Conservation (phyloP, 2,113 vertebrate genomes). For the Entelurus aequoreus region DNA sequence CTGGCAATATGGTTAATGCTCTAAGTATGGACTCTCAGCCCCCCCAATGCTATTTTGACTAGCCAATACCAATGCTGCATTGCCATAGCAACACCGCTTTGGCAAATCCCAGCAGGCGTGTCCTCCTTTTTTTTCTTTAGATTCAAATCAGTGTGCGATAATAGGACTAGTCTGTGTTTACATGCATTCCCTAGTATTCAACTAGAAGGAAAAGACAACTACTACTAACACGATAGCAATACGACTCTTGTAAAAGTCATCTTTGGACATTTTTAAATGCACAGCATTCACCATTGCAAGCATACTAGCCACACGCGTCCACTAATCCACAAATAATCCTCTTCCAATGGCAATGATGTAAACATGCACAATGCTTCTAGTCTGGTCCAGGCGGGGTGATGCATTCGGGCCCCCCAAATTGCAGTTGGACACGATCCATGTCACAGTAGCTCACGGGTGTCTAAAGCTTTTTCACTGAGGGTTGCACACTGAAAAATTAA, state of each 20-base stretch:
- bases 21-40: conserved; percentile 23
- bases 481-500: too few species aligned
- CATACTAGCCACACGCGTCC: conserved; percentile 20
- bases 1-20: conserved; percentile 55
- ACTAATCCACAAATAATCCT: conserved; percentile 59
- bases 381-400: conserved; percentile 18
- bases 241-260: too few species aligned
- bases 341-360: conserved; percentile 45
- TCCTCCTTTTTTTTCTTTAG: not conserved
- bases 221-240: not conserved
- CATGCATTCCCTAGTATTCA: conserved; percentile 12
- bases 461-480: too few species aligned
- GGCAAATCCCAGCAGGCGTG: conserved; percentile 9
- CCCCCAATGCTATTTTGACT: conserved; percentile 12
- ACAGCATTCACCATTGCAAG: not conserved
- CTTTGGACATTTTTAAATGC: too few species aligned
- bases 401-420: conserved; percentile 41
- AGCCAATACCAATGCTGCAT: conserved; percentile 38
- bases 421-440: conserved; percentile 48
- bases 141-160: conserved; percentile 45
- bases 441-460: too few species aligned
- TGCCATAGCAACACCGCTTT: conserved; percentile 14
- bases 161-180: conserved; percentile 40
- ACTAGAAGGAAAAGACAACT: too few species aligned
- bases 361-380: conserved; percentile 49